Percentiles rank a stretch among this genome's conserved stretches.
Evolutionary conservation across 1,140 invertebrate species (phyloP).

Genomic region (Hyposmocoma kahamanoa): DNA sequence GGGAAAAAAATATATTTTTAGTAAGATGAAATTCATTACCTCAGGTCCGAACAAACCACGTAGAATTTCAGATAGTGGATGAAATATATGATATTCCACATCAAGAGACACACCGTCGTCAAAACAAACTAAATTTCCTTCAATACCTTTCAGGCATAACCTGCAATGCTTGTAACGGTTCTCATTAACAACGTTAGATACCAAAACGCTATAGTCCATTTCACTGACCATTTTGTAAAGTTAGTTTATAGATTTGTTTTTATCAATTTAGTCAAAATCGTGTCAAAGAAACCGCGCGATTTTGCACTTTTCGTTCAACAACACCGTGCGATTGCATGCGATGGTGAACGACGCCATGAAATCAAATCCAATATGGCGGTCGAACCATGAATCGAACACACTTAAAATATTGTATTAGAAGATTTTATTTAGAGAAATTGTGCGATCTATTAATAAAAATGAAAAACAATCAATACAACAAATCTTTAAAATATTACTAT

Average conservation of each 20-base stretch:
- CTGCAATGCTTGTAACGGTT: constrained; percentile 51
- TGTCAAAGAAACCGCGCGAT: constrained; percentile 34
- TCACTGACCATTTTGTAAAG: constrained; percentile 28
- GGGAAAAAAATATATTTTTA: too few relatives aligned
- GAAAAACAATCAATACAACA: background rate
- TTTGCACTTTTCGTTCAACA: constrained; percentile 48
- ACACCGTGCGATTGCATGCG: constrained; percentile 14
- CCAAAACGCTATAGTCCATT: constrained; percentile 31
- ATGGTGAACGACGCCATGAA: constrained; percentile 4
- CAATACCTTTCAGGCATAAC: constrained; percentile 52
- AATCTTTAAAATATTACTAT: background rate
- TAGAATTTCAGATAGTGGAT: constrained; percentile 35
- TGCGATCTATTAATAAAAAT: background rate
- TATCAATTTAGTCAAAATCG: constrained; percentile 22
- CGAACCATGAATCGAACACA: too few relatives aligned
- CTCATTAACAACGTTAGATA: constrained; percentile 44
- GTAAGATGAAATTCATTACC: too few relatives aligned
- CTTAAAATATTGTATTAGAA: too few relatives aligned
- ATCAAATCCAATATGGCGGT: background rate
- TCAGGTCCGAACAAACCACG: constrained; percentile 34
- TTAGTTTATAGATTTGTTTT: constrained; percentile 6
- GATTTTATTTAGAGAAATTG: background rate
- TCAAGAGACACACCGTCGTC: constrained; percentile 35
- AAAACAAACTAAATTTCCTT: constrained; percentile 38
- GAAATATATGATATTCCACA: constrained; percentile 13